phyloP scores from a whole-genome alignment of 23 tunicate species.

The Trididemnum nubilum region DNA sequence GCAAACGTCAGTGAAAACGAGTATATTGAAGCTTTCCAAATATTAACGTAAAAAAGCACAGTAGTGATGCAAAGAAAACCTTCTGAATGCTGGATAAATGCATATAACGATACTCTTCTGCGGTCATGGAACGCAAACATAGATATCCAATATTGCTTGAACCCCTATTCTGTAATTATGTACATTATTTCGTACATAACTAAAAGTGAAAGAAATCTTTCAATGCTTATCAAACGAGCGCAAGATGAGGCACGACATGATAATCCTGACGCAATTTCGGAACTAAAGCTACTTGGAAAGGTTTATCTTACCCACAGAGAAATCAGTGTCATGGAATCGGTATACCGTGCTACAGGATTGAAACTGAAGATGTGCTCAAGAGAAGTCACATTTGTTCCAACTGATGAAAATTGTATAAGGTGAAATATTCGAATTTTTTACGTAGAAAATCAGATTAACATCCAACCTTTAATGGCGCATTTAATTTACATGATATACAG shows the following conservation, averaged over 20 bases:
- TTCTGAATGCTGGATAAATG: slow-evolving; percentile 26
- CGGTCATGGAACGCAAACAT: slow-evolving; percentile 33
- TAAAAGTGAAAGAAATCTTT: slow-evolving; percentile 5
- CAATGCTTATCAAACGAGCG: neutral
- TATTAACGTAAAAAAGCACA: neutral
- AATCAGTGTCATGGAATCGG: neutral
- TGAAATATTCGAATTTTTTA: too few species aligned
- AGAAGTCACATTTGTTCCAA: neutral
- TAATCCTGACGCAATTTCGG: neutral
- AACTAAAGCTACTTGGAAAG: neutral
- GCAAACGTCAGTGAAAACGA: neutral
- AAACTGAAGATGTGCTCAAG: neutral
- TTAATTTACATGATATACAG: too few species aligned
- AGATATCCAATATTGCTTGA: slow-evolving; percentile 23
- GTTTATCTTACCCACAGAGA: neutral
- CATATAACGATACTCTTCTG: slow-evolving; percentile 11
- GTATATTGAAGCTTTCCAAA: neutral
- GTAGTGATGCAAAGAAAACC: slow-evolving; percentile 2
- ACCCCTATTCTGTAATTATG: slow-evolving; percentile 7
- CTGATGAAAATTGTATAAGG: neutral
- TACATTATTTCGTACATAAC: slow-evolving; percentile 25
- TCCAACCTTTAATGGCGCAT: too few species aligned
- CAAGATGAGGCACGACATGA: neutral
- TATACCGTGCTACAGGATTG: neutral
- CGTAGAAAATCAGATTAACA: too few species aligned